Evolutionary conservation across 2,113 vertebrate genomes (phyloP), one percentile per base, ranked within the genome.

Genomic region (Rhodinocichla rosea): DNA sequence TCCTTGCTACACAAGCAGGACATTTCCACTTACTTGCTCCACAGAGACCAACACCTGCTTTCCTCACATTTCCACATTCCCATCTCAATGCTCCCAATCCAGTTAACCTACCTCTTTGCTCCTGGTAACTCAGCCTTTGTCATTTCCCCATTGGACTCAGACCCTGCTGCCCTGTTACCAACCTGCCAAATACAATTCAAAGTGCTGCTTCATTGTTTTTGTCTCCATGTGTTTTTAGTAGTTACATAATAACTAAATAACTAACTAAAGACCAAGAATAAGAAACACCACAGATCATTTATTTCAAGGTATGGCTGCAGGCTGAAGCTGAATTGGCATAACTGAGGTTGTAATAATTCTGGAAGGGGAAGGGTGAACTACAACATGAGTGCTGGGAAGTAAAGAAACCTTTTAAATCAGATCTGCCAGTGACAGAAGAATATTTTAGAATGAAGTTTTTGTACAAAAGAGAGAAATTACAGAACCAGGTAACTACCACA

Each of bases 391-490:
- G 13, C 90, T 50, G 55, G 35, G 23, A 96, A 90, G 88, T 76
- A 87, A 90, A 88, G 39, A 77, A 93, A 55, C 24, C 75, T 90
- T 92, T 95, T 80, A 93, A 93, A 95, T 93, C 85, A 93, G 39
- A 77, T 62, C 85, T 92, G 71, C 71, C 60, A 89, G 71, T 32
- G 30, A 94, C 27, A 92, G 76, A 96, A 83, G 45, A 92, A 93
- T 86, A 95, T 95, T 83, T 92, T 57, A 83, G 37, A 94, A 90
- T 65, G 42, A 94, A 77, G 76, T 88, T 94, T 90, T 70, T 87
- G 60, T 78, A 89, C 63, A 75, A 83, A 90, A 87, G 83, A 88
- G 80, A 93, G 47, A 93, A 94, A 95, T 90, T 93, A 89, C 73
- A 92, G 64, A 94, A 92, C 70, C 24, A 92, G 1, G 0, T 74